Conservation (phyloP, 64 coral and sea anemone genomes). For the Cladopsammia gracilis region DNA sequence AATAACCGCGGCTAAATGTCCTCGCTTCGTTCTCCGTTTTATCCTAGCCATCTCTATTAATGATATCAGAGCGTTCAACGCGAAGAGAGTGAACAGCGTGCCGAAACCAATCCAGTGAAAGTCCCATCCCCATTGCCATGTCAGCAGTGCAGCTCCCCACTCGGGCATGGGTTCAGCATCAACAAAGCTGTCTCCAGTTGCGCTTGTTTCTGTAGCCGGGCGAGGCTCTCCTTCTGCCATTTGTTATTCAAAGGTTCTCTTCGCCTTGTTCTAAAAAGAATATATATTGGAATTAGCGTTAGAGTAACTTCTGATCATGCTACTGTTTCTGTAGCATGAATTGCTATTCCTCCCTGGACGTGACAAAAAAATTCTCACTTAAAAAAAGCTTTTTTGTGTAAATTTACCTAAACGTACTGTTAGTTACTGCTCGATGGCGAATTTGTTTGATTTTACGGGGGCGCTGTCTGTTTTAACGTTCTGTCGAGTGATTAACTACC, state of each 20-base stretch:
- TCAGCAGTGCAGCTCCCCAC: constrained; percentile 64
- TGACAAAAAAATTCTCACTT: too few species aligned
- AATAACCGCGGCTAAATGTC: constrained; percentile 55
- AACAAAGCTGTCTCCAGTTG: neutral
- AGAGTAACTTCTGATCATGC: neutral
- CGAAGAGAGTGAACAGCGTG: constrained; percentile 57
- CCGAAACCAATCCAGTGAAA: constrained; percentile 90
- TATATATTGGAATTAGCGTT: too few species aligned
- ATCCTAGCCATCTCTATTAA: constrained; percentile 8
- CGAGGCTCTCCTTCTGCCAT: neutral
- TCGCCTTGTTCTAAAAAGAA: neutral
- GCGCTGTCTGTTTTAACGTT: too few species aligned
- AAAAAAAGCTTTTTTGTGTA: too few species aligned
- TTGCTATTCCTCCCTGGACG: too few species aligned
- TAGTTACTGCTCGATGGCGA: too few species aligned
- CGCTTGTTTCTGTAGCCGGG: neutral
- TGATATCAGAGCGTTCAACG: constrained; percentile 71
- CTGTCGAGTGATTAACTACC: too few species aligned
- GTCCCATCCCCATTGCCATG: constrained; percentile 83
- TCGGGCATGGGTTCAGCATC: constrained; percentile 75
- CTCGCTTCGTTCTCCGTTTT: constrained; percentile 36
- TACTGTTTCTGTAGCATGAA: too few species aligned
- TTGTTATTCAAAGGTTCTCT: neutral
- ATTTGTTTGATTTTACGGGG: too few species aligned
- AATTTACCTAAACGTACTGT: too few species aligned